Percentiles rank a stretch among this genome's conserved stretches.
phyloP scores from a whole-genome alignment of 1,140 invertebrate species.

The Melanaphis sacchari region DNA sequence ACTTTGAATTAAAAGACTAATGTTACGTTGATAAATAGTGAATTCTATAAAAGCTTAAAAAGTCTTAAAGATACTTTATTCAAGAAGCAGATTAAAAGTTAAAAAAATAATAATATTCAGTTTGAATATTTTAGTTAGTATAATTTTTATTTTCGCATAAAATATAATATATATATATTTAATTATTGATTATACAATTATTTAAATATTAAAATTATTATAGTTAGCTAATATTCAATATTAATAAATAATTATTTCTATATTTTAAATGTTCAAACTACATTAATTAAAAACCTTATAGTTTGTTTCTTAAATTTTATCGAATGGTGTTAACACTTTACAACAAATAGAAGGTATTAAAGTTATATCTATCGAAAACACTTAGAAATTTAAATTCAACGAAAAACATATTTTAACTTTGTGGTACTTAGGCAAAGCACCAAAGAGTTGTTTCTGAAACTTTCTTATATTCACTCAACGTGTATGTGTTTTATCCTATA shows the following conservation, averaged over 20 bases:
- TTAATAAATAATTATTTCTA: not conserved
- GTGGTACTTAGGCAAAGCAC: conserved; percentile 3
- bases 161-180: not conserved
- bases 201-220: not conserved
- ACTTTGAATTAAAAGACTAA: conserved; percentile 15
- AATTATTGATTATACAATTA: too few species aligned
- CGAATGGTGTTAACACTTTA: not conserved
- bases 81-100: conserved; percentile 10
- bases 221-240: not conserved
- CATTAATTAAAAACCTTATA: not conserved
- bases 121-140: not conserved
- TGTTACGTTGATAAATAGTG: conserved; percentile 8
- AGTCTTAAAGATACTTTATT: conserved; percentile 4
- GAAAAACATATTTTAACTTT: conserved; percentile 39
- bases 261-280: not conserved
- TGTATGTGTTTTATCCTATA: conserved; percentile 38
- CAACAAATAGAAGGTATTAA: not conserved
- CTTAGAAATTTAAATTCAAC: not conserved
- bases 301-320: not conserved
- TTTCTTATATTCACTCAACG: conserved; percentile 27
- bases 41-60: not conserved
- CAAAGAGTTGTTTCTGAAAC: not conserved
- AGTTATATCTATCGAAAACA: not conserved
- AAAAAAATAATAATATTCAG: not conserved
- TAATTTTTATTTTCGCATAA: not conserved